Base-by-base conservation (phyloP, 2,113 vertebrate genomes). In the Phasianus colchicus region DNA sequence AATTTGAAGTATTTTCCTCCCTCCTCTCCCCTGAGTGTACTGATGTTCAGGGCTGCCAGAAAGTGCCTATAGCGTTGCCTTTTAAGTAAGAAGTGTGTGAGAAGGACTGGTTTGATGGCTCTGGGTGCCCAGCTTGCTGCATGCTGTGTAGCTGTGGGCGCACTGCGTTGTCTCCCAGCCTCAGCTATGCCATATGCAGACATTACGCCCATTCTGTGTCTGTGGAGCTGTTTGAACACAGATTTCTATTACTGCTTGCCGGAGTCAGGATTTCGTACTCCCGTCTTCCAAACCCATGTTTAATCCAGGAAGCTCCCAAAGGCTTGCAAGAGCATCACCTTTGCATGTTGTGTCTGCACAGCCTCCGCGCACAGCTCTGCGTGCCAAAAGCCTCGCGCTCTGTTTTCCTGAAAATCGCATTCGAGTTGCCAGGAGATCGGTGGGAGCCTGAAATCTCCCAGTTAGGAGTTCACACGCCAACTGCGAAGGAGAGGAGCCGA, bases 281-380 rank as follows among this genome's bases (percentile, higher is more conserved):
- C 47, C 52, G 36, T 67, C 82, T 95, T 93, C 87, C 94, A 93
- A 85, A 50, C 48, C 91, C 1, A 0, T 14, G 42, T 95, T 95
- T 83, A 88, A 95, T 92, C 89, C 88, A 64, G 92, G 65, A 83
- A 94, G 82, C 85, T 93, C 94, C 83, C 40, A 8, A 77, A 93
- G 91, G 71, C 94, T 94, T 94, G 75, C 4, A 89, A 91, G 93
- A 89, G 94, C 93, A 92, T 95, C 96, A 95, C 93, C 95, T 95
- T 95, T 92, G 88, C 88, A 17, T 95, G 95, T 94, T 95, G 93
- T 94, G 95, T 95, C 95, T 96, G 96, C 83, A 92, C 89, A 95
- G 94, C 12, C 95, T 90, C 50, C 1, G 69, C 64, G 6, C 45
- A 6, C 38, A 55, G 82, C 7, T 92, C 67, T 6, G 1, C 1